phyloP scores from a whole-genome alignment of 2,797 vertebrate genomes.

The Peromyscus attwateri region DNA sequence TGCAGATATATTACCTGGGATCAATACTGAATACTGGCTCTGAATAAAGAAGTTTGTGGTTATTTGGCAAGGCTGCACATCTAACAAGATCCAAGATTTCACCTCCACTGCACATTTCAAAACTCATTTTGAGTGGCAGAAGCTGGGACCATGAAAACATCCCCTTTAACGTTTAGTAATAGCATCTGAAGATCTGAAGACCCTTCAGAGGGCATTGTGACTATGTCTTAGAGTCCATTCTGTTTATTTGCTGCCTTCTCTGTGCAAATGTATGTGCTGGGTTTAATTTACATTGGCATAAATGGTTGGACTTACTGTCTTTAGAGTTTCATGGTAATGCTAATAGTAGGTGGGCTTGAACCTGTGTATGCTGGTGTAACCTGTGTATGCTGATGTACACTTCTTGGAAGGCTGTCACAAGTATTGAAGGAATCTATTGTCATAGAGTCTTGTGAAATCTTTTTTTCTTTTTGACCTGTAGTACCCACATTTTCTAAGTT shows the following conservation, averaged over 20 bases:
- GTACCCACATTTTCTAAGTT: neutral
- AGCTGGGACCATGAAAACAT: neutral
- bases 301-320: neutral
- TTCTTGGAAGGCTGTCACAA: neutral
- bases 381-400: neutral
- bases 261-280: neutral
- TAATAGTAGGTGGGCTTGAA: neutral
- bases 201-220: neutral
- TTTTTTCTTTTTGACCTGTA: slow-evolving; percentile 13
- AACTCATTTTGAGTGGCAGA: neutral
- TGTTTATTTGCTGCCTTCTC: slow-evolving; percentile 39
- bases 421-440: slow-evolving; percentile 15
- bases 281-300: neutral
- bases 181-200: neutral
- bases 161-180: slow-evolving; percentile 2
- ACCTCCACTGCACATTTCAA: neutral
- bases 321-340: neutral
- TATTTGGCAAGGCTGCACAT: neutral
- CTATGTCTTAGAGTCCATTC: neutral
- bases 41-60: neutral
- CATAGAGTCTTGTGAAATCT: neutral
- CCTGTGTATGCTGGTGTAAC: neutral
- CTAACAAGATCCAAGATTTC: neutral
- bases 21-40: neutral
- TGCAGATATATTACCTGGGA: neutral